Evolutionary conservation across 1,140 invertebrate species (phyloP), one percentile per base, ranked within the genome.

Genomic region (Proctacanthus coquilletti): DNA sequence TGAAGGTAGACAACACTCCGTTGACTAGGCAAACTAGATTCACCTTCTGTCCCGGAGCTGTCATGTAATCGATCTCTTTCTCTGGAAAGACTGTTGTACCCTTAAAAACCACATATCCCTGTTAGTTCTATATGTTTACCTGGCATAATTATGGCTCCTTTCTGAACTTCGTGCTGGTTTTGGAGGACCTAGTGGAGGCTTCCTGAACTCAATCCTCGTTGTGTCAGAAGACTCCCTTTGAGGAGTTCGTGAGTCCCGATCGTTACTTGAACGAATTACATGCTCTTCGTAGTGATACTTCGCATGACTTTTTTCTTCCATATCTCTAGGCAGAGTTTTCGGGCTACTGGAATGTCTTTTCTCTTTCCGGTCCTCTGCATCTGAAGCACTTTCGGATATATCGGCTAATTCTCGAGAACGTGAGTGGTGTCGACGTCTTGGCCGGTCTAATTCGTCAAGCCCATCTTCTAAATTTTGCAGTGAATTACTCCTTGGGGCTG

Each of bases 1-100:
- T 84, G 81, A 23, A 84, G 61, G 53, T 82, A 84, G 6, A 84
- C 80, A 2, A 83, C 75, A 45, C 79, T 82, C 48, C 77, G 68
- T 49, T 83, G 80, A 15, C 78, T 81, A 45, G 78, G 73, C 49
- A 80, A 71, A 47, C 79, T 82, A 43, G 79, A 81, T 45, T 83
- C 80, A 6, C 79, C 80, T 51, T 83, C 79, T 3, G 80, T 81
- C 37, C 56, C 56, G 34, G 77, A 80, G 56, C 78, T 81, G 45
- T 75, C 73, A 3, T 55, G 56, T 46, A 54, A 55, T n/a, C 53
- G 56, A 33, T 49, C 64, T 58, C 21, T 64, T 36, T 59, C 56
- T 42, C 56, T 59, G 21, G 9, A 31, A 21, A 8, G 21, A 15
- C 18, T 6, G n/a, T 13, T 9, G 13, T 14, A 39, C 5, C n/a